phyloP scores from a whole-genome alignment of 2,113 vertebrate genomes.

The Sialia sialis region DNA sequence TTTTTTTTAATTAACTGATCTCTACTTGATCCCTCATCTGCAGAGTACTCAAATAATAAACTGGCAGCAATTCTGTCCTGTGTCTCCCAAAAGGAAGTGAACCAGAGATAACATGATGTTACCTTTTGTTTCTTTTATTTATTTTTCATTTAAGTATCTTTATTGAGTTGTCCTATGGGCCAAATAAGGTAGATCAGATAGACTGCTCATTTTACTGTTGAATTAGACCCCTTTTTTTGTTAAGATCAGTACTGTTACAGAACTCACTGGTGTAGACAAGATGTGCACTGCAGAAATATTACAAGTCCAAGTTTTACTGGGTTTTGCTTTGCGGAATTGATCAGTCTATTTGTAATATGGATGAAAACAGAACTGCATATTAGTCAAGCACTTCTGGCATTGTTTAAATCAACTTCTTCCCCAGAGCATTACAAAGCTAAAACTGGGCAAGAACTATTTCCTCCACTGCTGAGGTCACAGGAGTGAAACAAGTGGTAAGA shows the following conservation, averaged over 20 bases:
- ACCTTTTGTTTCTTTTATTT: background rate
- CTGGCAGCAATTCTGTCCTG: background rate
- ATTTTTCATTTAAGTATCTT: background rate
- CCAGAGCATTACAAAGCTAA: background rate
- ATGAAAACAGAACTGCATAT: background rate
- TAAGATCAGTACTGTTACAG: background rate
- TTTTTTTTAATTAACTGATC: conserved; percentile 25
- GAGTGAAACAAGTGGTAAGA: background rate
- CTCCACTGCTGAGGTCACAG: background rate
- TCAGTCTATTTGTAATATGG: background rate
- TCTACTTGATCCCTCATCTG: background rate
- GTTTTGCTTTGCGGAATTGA: background rate
- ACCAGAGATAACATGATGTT: background rate
- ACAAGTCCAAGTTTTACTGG: background rate
- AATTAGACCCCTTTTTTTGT: background rate
- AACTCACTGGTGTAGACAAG: background rate
- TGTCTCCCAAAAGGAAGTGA: background rate
- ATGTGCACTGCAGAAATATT: background rate
- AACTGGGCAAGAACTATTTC: background rate
- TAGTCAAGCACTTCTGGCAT: background rate
- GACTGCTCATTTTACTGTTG: background rate
- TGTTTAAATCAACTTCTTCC: background rate
- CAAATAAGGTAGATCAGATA: background rate
- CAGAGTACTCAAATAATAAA: background rate
- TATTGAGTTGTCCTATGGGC: background rate